Conservation (phyloP, 1,140 invertebrate genomes). For the Vollenhovia emeryi region DNA sequence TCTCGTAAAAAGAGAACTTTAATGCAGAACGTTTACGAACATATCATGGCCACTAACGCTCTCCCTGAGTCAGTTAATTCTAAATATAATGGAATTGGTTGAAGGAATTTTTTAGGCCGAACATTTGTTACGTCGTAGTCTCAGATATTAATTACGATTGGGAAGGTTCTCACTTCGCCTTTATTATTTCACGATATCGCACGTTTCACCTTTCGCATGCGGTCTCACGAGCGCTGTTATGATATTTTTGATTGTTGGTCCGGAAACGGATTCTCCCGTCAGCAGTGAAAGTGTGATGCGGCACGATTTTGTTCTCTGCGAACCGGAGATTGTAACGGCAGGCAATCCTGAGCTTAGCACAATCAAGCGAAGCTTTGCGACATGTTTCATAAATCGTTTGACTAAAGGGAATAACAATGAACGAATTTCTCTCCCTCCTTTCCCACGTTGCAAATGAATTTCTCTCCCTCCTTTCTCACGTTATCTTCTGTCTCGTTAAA, state of each 20-base stretch:
- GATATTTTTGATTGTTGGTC: slow-evolving; percentile 11
- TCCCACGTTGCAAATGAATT: not conserved
- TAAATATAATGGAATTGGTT: not conserved
- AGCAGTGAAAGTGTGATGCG: slow-evolving; percentile 59
- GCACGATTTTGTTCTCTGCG: slow-evolving; percentile 11
- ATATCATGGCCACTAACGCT: not conserved
- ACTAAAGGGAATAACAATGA: not conserved
- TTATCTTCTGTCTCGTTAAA: too few species aligned
- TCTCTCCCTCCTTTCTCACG: not conserved
- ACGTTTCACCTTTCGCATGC: slow-evolving; percentile 16
- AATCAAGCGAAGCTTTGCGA: not conserved
- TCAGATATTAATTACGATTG: not conserved
- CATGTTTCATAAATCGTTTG: not conserved
- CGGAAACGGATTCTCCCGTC: not conserved
- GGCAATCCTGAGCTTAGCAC: not conserved
- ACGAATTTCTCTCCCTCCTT: not conserved
- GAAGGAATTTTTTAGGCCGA: not conserved
- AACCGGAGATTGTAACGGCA: not conserved
- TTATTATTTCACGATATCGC: not conserved
- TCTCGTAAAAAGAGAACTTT: not conserved
- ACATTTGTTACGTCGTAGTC: too few species aligned
- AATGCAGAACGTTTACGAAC: not conserved
- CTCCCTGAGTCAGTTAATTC: not conserved
- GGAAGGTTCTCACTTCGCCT: not conserved
- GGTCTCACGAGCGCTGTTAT: slow-evolving; percentile 2